Evolutionary conservation across 1,140 invertebrate species (phyloP), one percentile per base, ranked within the genome.

Genomic region (Pemphigus obesinymphae): DNA sequence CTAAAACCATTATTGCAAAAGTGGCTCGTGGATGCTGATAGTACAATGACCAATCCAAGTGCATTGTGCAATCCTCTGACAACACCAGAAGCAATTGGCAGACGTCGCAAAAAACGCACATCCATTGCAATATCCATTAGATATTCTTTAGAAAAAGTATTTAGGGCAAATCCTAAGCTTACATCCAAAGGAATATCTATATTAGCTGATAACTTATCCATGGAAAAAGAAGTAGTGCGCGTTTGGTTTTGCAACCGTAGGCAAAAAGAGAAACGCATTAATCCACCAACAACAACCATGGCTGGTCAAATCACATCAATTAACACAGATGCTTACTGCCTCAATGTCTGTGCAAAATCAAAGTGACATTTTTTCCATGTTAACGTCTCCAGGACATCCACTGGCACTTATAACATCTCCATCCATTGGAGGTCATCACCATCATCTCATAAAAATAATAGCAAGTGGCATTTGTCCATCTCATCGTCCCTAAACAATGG

Each of bases 151-250:
- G 97, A 99, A 86, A 96, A 96, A 87, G 94, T 96, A 58, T 99
- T 99, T 87, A 86, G 96, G 50, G 91, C 93, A 85, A 99, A 99
- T 87, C 96, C 96, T 40, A 99, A 99, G 87, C 97, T 97, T 20
- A 98, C 96, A 20, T 97, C 96, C 15, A 96, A 98, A 87, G 97
- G 98, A 88, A 99, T 99, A 83, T 91, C 94, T 3, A 90, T 95
- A 84, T 88, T 99, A 40, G 97, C 97, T 23, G 96, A 98, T 85
- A 92, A 91, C 82, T 90, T 99, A 34, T 92, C 93, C 83, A 98
- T 99, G 95, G 98, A 99, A 87, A 98, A 98, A 87, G 97, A 99
- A 89, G 96, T 98, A 31, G 95, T 98, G 31, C 89, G 96, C 83
- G 96, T 98, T 5, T 98, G 96, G 96, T 98, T 98, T 87, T 98